Percentiles rank a stretch among this genome's conserved stretches.
phyloP scores from a whole-genome alignment of 2,113 vertebrate genomes.

The Phalacrocorax aristotelis region DNA sequence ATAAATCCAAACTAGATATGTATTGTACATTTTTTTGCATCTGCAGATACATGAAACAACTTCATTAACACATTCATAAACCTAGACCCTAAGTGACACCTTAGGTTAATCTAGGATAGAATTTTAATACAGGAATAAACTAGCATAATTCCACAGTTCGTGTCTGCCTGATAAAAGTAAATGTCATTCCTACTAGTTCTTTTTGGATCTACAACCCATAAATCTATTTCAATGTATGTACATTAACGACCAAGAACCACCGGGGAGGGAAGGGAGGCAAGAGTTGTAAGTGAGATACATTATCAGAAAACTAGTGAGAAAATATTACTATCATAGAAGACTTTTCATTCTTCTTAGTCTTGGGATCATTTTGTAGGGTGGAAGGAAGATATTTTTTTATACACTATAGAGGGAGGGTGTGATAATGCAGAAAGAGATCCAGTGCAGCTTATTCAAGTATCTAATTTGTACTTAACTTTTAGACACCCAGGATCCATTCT shows the following conservation, averaged over 20 bases:
- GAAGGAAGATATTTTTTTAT: neutral
- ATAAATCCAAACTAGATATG: neutral
- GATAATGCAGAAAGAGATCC: neutral
- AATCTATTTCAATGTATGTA: neutral
- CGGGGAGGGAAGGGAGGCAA: neutral
- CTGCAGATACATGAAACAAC: neutral
- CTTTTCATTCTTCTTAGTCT: neutral
- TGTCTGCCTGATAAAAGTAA: neutral
- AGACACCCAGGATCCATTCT: neutral
- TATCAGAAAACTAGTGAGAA: neutral
- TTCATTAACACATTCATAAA: neutral
- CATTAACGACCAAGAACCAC: neutral
- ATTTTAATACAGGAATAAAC: neutral
- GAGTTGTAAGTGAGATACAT: neutral
- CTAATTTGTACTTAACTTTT: neutral
- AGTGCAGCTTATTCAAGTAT: neutral
- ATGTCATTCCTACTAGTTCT: neutral
- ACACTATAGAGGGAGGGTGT: neutral
- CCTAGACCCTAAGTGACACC: neutral
- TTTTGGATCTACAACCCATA: neutral
- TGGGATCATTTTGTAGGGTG: neutral
- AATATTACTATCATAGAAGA: neutral
- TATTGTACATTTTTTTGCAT: neutral
- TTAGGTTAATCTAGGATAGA: neutral
- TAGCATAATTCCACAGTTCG: neutral